Base-by-base conservation (phyloP, 1,140 invertebrate species). In the Neodiprion lecontei region DNA sequence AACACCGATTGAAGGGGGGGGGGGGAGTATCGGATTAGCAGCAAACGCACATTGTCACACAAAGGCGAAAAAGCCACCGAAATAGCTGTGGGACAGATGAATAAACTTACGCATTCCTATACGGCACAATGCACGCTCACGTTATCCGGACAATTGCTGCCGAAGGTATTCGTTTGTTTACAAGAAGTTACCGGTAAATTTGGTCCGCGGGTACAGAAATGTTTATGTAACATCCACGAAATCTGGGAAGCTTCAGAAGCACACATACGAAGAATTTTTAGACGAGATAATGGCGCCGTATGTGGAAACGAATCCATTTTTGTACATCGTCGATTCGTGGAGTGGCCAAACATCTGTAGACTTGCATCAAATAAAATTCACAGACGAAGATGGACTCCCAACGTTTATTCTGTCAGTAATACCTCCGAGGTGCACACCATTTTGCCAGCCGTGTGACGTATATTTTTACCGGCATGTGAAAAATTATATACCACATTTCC, bases 101-200 rank as follows among this genome's bases (percentile, higher is more conserved):
- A 73, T 73, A 65, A 67, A 14, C 40, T 73, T 17, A 75, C 77
- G 12, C 75, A 78, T 65, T 74, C 73, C 2, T 78, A 76, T 72
- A 78, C 75, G 1, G 74, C 74, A 12, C 73, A 76, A 69, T 72
- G 72, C 12, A 53, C 65, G 0, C 65, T 78, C 14, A 73, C 77
- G 49, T 61, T 73, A 28, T 14, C 73, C 17, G 77, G 77, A 48
- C 71, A 69, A 73, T 66, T 78, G 12, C 71, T 75, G 28, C 74
- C 73, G 9, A 67, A 72, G 12, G 68, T 76, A 66, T 67, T 76
- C 21, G 61, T 78, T 67, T 76, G 77, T 68, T n/a, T 76, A 11
- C 77, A 78, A 70, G 77, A 78, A 72, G 50, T 66, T 1, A 74
- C 48, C 53, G 73, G 72, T 40, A 21, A 74, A 53, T 78, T 78